phyloP scores from a whole-genome alignment of 2,888 invertebrate species.

The Heliconius charithonia region DNA sequence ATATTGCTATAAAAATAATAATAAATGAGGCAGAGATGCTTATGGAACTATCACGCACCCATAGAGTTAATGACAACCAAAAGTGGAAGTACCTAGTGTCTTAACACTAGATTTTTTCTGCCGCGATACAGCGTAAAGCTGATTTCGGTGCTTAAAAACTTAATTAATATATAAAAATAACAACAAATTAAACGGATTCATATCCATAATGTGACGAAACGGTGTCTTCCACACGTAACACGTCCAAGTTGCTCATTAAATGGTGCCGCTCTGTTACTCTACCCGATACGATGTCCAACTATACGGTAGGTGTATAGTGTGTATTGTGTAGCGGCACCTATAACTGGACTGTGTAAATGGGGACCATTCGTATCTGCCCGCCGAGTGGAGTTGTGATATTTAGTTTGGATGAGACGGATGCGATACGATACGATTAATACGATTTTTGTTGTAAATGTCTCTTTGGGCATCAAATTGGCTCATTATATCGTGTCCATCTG shows the following conservation, averaged over 20 bases:
- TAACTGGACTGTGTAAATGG: conserved; percentile 80
- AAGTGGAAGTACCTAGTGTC: no score
- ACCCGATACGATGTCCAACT: conserved; percentile 58
- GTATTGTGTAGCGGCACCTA: conserved; percentile 79
- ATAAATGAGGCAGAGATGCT: no score
- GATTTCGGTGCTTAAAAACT: no score
- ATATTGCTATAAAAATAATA: no score
- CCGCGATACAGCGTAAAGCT: no score
- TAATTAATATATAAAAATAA: no score
- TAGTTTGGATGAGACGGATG: conserved; percentile 42
- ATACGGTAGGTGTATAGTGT: conserved; percentile 49
- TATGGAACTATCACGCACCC: no score
- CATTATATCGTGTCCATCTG: no score
- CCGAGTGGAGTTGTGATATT: conserved; percentile 48
- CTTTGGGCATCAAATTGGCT: no score
- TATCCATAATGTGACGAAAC: conserved; percentile 63
- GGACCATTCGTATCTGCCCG: conserved; percentile 78
- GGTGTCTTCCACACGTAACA: conserved; percentile 60
- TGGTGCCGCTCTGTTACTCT: conserved; percentile 80
- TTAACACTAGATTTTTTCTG: no score
- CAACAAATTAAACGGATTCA: conserved; percentile 6
- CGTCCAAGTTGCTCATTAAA: conserved; percentile 77
- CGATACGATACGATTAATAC: conserved; percentile 29
- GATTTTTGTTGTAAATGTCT: conserved; percentile 5
- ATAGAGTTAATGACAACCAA: no score